These are phyloP conservation scores for Dryoscopus gambensis DNA, from an alignment of 2,113 vertebrate genomes.

Conservation along the genomic window DNA sequence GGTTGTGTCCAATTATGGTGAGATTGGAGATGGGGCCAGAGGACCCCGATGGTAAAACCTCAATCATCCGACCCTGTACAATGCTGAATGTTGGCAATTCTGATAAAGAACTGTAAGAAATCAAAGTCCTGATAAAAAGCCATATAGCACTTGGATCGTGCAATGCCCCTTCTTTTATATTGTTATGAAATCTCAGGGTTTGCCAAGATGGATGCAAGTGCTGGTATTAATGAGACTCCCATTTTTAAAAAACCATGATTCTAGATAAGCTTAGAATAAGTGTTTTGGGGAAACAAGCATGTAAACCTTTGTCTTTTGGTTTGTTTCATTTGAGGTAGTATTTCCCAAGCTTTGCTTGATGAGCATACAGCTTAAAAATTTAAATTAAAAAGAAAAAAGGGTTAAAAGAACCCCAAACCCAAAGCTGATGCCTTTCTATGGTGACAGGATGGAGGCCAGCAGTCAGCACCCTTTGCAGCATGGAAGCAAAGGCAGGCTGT, in stretches of 20 bases:
- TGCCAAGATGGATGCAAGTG: not conserved
- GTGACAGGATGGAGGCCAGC: not conserved
- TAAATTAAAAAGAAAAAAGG: not conserved
- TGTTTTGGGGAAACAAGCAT: not conserved
- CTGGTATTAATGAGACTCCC: not conserved
- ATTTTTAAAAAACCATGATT: not conserved
- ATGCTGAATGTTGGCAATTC: not conserved
- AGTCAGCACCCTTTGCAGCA: not conserved
- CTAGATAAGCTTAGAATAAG: not conserved
- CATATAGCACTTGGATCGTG: not conserved
- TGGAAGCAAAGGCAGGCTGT: not conserved
- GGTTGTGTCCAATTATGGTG: not conserved
- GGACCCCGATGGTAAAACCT: not conserved
- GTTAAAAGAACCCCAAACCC: not conserved
- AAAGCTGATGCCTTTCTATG: not conserved
- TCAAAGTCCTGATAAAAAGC: not conserved
- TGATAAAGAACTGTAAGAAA: not conserved
- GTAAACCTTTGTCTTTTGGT: not conserved
- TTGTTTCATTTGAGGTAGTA: not conserved
- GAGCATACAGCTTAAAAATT: not conserved
- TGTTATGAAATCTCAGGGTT: not conserved
- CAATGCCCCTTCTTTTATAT: not conserved
- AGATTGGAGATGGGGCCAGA: not conserved
- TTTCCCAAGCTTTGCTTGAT: not conserved
- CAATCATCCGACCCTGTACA: not conserved